Evolutionary conservation across 2,797 vertebrate genomes (phyloP).

Genomic region (Chelon labrosus): DNA sequence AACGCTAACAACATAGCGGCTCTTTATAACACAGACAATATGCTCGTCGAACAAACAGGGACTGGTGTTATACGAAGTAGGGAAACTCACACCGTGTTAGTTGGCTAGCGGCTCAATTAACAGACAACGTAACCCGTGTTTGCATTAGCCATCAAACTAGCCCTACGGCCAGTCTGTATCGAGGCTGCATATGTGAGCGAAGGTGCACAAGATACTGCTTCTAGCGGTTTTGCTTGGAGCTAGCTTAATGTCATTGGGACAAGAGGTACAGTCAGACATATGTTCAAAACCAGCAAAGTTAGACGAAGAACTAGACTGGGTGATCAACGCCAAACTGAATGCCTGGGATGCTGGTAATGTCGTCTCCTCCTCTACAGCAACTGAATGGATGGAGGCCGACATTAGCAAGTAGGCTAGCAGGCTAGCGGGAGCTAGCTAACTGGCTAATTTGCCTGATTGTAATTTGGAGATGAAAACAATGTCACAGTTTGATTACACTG

Average conservation of each 20-base stretch:
- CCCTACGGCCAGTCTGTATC: conserved; percentile 11
- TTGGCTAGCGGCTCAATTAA: conserved; percentile 11
- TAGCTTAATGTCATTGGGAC: background rate
- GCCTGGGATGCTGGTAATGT: conserved; percentile 34
- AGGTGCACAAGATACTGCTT: conserved; percentile 13
- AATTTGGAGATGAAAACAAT: conserved; percentile 64
- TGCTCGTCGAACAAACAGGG: too few species aligned
- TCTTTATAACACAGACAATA: background rate
- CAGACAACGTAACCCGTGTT: conserved; percentile 10
- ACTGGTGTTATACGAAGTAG: background rate
- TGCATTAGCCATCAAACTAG: conserved; percentile 51
- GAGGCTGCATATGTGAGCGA: conserved; percentile 15
- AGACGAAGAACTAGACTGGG: background rate
- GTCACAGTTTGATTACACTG: background rate
- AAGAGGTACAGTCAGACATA: background rate
- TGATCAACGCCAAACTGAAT: background rate
- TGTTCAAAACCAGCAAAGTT: background rate
- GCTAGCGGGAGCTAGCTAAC: conserved; percentile 73
- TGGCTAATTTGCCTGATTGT: conserved; percentile 76
- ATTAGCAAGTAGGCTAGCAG: conserved; percentile 69
- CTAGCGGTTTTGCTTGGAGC: background rate
- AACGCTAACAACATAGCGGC: background rate
- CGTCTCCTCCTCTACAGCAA: conserved; percentile 36
- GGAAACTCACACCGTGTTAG: conserved; percentile 8
- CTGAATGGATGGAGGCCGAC: conserved; percentile 80